Conservation (phyloP, 2,888 invertebrate genomes). For the Willowsia nigromaculata region DNA sequence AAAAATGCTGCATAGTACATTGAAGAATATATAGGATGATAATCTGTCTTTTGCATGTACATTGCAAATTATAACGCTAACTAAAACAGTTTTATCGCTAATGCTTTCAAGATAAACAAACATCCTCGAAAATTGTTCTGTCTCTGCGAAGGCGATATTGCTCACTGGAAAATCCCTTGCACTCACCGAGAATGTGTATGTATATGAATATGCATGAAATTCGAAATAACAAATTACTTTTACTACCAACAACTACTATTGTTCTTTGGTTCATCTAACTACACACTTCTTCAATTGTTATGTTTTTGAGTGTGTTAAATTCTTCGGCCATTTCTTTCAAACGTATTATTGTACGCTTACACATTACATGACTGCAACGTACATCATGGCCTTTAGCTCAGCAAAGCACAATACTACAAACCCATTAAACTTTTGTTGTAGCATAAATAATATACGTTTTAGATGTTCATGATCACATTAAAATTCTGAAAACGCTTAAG, state of each 20-base stretch:
- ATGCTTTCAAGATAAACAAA: constrained; percentile 30
- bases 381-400: background rate
- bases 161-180: constrained; percentile 54
- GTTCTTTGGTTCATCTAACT: background rate
- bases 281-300: too few species aligned
- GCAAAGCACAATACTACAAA: background rate
- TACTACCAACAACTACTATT: background rate
- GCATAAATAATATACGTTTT: background rate
- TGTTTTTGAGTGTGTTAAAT: too few species aligned
- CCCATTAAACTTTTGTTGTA: constrained; percentile 7
- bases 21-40: too few species aligned
- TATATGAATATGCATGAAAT: constrained; percentile 24
- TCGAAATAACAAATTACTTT: background rate
- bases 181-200: background rate
- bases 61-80: background rate
- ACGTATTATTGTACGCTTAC: background rate
- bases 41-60: too few species aligned
- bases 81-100: background rate
- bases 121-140: background rate
- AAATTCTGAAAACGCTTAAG: background rate
- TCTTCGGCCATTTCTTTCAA: too few species aligned
- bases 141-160: constrained; percentile 23
- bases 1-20: background rate
- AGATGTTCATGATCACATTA: background rate
- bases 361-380: background rate